Percentiles rank a stretch among this genome's conserved stretches.
Conservation (phyloP, 2,113 vertebrate species). For the Apteryx owenii region DNA sequence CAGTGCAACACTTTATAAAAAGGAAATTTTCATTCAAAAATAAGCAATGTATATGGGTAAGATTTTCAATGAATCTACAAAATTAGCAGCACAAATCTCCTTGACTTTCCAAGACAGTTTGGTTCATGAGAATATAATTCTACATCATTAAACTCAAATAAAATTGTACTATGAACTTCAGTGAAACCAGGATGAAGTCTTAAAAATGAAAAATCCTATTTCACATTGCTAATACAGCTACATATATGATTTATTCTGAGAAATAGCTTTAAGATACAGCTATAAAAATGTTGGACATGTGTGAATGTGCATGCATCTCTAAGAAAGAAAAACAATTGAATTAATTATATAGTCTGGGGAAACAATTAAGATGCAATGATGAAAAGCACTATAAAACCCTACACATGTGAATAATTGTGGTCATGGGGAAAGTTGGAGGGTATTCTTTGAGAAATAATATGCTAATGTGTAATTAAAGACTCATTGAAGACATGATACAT, state of each 20-base stretch:
- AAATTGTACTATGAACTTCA: not conserved
- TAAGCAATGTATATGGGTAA: not conserved
- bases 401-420: not conserved
- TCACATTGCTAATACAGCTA: not conserved
- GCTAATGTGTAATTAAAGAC: not conserved
- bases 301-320: not conserved
- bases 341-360: not conserved
- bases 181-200: not conserved
- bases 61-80: not conserved
- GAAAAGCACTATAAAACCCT: slow-evolving; percentile 20
- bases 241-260: not conserved
- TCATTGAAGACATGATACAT: not conserved
- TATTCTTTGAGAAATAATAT: slow-evolving; percentile 17
- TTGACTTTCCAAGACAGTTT: not conserved
- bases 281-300: not conserved
- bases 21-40: not conserved
- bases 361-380: not conserved
- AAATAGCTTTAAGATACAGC: not conserved
- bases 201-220: not conserved
- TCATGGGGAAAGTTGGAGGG: not conserved
- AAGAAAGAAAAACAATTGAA: not conserved
- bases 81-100: not conserved
- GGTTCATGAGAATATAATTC: not conserved
- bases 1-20: not conserved
- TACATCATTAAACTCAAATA: not conserved